phyloP scores from a whole-genome alignment of 2,888 invertebrate species.

The Sphaeridia pumilis region DNA sequence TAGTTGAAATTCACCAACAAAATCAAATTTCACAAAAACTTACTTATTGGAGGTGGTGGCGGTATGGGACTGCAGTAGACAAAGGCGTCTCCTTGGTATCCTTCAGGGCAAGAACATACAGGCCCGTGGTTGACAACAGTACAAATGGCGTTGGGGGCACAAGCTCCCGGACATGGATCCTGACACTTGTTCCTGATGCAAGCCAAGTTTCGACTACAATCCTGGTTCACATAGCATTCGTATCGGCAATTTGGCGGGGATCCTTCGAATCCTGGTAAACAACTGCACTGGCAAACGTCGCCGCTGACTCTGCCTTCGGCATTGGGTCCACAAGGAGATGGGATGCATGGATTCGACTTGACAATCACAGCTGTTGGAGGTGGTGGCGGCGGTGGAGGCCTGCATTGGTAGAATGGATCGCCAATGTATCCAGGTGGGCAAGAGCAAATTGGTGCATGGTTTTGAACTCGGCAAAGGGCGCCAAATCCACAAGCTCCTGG shows the following conservation, averaged over 20 bases:
- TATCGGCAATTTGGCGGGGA: slow-evolving; percentile 42
- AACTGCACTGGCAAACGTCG: slow-evolving; percentile 60
- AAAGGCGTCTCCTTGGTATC: slow-evolving; percentile 35
- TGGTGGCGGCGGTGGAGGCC: slow-evolving; percentile 11
- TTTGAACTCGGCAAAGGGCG: slow-evolving; percentile 65
- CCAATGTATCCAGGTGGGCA: slow-evolving; percentile 49
- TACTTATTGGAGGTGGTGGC: slow-evolving; percentile 30
- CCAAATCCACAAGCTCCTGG: slow-evolving; percentile 59
- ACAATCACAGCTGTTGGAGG: slow-evolving; percentile 37
- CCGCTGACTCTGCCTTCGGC: slow-evolving; percentile 55
- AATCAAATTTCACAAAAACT: not conserved
- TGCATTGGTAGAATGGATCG: slow-evolving; percentile 36
- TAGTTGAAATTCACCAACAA: not conserved
- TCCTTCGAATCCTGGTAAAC: slow-evolving; percentile 44
- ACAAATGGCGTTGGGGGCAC: slow-evolving; percentile 57
- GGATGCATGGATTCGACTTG: slow-evolving; percentile 55
- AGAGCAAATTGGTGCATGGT: slow-evolving; percentile 71
- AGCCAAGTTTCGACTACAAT: slow-evolving; percentile 48
- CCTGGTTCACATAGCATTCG: slow-evolving; percentile 55
- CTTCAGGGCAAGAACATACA: slow-evolving; percentile 28
- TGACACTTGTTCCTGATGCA: slow-evolving; percentile 58
- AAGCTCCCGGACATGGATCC: slow-evolving; percentile 56
- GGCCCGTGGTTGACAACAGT: slow-evolving; percentile 55
- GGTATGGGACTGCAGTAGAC: slow-evolving; percentile 30
- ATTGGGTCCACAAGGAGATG: slow-evolving; percentile 68